Conservation (phyloP, 2,888 invertebrate genomes). For the Heliconius aoede region DNA sequence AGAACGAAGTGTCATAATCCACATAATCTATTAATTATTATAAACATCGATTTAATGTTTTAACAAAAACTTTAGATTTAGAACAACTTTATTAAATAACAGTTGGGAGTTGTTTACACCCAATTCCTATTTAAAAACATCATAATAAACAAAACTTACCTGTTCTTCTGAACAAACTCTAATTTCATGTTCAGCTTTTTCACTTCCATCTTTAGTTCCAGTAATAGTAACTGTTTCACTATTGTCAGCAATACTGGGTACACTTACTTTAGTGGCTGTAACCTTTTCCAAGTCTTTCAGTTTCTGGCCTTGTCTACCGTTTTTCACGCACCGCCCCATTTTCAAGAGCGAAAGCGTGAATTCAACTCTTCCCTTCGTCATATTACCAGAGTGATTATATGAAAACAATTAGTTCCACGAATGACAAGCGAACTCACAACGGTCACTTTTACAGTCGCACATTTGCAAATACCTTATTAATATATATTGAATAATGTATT, state of each 20-base stretch:
- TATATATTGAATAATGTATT: neutral
- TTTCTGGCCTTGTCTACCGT: conserved; percentile 92
- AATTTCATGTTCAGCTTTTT: conserved; percentile 98
- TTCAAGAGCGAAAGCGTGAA: too few relatives aligned
- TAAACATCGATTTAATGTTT: too few relatives aligned
- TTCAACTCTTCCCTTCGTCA: too few relatives aligned
- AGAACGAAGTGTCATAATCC: too few relatives aligned
- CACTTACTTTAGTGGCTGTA: conserved; percentile 96
- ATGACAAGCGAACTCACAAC: neutral
- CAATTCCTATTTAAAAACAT: too few relatives aligned
- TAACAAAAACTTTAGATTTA: too few relatives aligned
- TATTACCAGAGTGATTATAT: neutral
- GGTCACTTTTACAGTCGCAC: neutral
- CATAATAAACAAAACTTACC: conserved; percentile 70
- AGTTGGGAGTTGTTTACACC: too few relatives aligned
- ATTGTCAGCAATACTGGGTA: conserved; percentile 93
- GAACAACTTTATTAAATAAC: too few relatives aligned
- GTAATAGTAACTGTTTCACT: conserved; percentile 93
- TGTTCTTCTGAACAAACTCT: conserved; percentile 97
- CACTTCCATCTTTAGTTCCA: conserved; percentile 98
- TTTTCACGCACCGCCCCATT: too few relatives aligned
- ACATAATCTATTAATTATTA: too few relatives aligned
- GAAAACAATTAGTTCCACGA: neutral
- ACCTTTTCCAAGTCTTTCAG: conserved; percentile 94
- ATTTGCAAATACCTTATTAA: too few relatives aligned